Base-by-base conservation (phyloP, 2,113 vertebrate species). In the Poecile atricapillus region DNA sequence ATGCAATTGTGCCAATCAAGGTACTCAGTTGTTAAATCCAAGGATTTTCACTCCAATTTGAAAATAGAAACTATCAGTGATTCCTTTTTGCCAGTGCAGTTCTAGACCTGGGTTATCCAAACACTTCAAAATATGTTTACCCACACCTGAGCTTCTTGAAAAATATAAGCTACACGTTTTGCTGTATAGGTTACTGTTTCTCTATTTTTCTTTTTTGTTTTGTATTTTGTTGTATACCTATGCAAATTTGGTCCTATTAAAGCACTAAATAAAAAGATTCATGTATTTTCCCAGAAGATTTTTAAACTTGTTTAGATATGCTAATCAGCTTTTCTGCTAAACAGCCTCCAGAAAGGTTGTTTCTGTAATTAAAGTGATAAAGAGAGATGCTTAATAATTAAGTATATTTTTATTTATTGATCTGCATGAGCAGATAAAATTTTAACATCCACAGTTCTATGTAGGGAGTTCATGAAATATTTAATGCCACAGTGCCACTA, bases 341-440 rank as follows among this genome's bases (percentile, higher is more conserved):
- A 64, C 46, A 87, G 62, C 53, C 77, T 94, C 74, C 31, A 95
- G 74, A 93, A 95, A 93, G 23, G 69, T 76, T 95, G 87, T 58
- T 91, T 94, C 89, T 87, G 67, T 93, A 95, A 89, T 87, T 87
- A 85, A 83, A 91, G 58, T 28, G 93, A 89, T 92, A 82, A 84
- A 95, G 53, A 76, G 44, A 89, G 47, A 87, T 76, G 47, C 53
- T 95, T 89, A 95, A 95, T 95, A 95, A 97, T 89, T 94, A 95
- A 96, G 62, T 46, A 47, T 76, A 73, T 82, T 93, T 96, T 89
- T 50, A 79, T 89, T 94, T 91, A 94, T 85, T 93, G 78, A 85
- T 71, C 62, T 94, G 20, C 37, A 87, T 28, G 46, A 59, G 41
- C 62, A 91, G 44, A 82, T 91, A 76, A 76, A 92, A 95, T 87